Conservation (phyloP, 2,797 vertebrate species). For the Triplophysa yarkandensis region DNA sequence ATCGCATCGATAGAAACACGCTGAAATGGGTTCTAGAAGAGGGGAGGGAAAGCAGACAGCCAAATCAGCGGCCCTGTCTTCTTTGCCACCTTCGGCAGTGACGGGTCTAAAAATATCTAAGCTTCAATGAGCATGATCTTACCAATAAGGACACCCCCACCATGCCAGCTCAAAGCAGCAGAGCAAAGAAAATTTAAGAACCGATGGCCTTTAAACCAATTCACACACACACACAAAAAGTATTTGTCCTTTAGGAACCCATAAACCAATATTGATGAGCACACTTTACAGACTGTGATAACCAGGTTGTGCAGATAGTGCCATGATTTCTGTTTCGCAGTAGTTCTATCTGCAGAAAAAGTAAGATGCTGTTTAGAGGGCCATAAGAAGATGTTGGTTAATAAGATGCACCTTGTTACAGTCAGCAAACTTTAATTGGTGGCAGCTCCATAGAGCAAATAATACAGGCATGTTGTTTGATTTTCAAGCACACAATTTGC, state of each 20-base stretch:
- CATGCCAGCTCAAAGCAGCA: constrained; percentile 37
- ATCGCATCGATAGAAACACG: constrained; percentile 55
- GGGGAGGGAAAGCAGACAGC: constrained; percentile 47
- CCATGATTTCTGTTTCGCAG: neutral
- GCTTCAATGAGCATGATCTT: constrained; percentile 51
- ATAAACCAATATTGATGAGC: constrained; percentile 25
- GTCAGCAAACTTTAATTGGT: neutral
- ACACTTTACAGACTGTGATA: constrained; percentile 11
- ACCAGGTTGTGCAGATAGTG: neutral
- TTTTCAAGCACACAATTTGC: neutral
- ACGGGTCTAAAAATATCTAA: constrained; percentile 54
- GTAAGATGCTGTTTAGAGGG: neutral
- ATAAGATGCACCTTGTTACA: neutral
- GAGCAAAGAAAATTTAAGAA: constrained; percentile 42
- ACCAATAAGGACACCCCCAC: constrained; percentile 44
- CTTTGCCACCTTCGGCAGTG: constrained; percentile 48
- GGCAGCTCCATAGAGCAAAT: neutral
- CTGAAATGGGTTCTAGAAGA: constrained; percentile 26
- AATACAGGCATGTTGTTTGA: neutral
- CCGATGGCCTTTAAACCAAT: constrained; percentile 28
- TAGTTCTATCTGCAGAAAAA: neutral
- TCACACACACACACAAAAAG: neutral
- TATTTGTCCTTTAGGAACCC: constrained; percentile 18
- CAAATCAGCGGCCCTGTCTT: constrained; percentile 48
- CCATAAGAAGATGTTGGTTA: neutral